Evolutionary conservation across 2,113 vertebrate genomes (phyloP).

Genomic region (Hemicordylus capensis): DNA sequence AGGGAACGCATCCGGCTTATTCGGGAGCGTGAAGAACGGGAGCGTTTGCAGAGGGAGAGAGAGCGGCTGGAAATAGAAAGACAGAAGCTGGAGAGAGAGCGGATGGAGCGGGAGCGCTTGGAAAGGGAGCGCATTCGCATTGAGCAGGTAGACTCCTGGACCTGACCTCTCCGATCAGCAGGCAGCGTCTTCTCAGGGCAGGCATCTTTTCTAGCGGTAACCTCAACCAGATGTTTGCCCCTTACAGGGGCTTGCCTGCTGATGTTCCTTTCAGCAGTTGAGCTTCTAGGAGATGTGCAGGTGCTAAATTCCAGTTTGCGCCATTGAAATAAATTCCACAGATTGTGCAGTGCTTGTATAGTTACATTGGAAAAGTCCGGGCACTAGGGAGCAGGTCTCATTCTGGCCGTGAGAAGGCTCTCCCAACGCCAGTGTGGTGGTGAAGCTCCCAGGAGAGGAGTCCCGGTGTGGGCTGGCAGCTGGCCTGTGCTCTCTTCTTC

Average conservation of each 20-base stretch:
- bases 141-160: constrained; percentile 91
- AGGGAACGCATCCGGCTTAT: constrained; percentile 88
- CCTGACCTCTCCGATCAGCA: too few species aligned
- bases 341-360: background rate
- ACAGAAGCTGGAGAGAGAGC: constrained; percentile 94
- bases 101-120: constrained; percentile 94
- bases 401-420: background rate
- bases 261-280: background rate
- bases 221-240: background rate
- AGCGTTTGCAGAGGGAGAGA: constrained; percentile 91
- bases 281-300: too few species aligned
- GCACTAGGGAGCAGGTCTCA: background rate
- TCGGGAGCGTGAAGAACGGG: constrained; percentile 92
- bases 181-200: too few species aligned
- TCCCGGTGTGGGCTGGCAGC: background rate
- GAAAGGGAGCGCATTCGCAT: constrained; percentile 95
- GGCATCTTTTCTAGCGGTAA: too few species aligned
- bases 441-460: background rate
- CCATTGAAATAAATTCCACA: background rate
- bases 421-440: too few species aligned
- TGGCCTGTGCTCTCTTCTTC: background rate
- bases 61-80: constrained; percentile 94
- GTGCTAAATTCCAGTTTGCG: background rate
- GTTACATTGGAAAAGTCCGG: background rate
- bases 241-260: background rate